Evolutionary conservation across 1,140 invertebrate species (phyloP), one percentile per base, ranked within the genome.

Genomic region (Drosophila oshimai): DNA sequence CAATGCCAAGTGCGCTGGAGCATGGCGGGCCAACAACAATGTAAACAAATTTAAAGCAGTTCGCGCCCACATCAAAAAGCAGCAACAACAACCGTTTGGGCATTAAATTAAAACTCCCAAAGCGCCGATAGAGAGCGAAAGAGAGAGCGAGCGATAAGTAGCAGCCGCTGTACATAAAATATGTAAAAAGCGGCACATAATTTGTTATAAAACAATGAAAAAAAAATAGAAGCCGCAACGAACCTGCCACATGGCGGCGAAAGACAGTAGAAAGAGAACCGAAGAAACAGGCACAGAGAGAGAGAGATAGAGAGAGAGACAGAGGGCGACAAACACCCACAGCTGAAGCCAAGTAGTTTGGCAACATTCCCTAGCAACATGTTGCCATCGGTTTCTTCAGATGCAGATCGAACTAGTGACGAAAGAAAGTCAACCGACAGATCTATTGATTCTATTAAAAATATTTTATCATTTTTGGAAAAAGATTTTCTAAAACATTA

Each of bases 21-120:
- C 81, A 72, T 88, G 45, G 17, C 70, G 44, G 42, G 51, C 34
- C 61, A 60, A 36, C 55, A 79, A 87, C 62, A 76, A 79, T 45
- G 68, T 81, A 81, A 81, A 86, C 81, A 86, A 77, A 87, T 87
- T 87, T 71, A 81, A 81, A 81, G 69, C 73, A 74, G 73, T 45
- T 74, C 58, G 76, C 81, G 81, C 81, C 81, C 81, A 87, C 81
- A 87, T 88, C 58, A 83, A 83, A 74, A 75, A 68, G 26, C 39
- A 41, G 51, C 58, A 68, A 6, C 46, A 54, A 68, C 61, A 64
- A 55, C 46, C 22, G 64, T 70, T 74, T 80, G 70, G 70, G 55
- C 75, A 75, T 80, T 87, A 80, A 86, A 87, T 80, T 79, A 74
- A 34, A 51, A 67, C 62, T 65, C 44, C 33, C 54, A 55, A 58